A percentile compares a stretch with the other conserved stretches of the same genome.
Conservation (phyloP, 2,113 vertebrate species). For the Halcyon malimbica region DNA sequence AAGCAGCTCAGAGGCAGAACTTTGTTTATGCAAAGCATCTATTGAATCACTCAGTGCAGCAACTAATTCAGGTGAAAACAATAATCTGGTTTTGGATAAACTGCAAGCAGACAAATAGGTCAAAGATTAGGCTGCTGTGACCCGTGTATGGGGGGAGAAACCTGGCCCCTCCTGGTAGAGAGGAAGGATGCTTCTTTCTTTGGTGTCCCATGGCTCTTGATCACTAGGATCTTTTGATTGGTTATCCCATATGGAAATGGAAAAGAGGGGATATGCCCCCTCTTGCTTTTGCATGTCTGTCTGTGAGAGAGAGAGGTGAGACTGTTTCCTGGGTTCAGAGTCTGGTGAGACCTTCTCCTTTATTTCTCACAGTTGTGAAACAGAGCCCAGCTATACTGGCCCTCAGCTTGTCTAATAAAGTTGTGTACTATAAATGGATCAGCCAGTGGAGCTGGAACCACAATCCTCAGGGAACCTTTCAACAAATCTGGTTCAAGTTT, state of each 20-base stretch:
- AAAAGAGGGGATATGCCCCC: background rate
- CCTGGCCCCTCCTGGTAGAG: background rate
- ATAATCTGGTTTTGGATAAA: background rate
- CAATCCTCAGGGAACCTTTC: slow-evolving; percentile 38
- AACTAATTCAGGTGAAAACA: background rate
- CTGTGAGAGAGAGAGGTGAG: background rate
- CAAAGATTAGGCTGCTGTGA: background rate
- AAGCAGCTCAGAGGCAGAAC: background rate
- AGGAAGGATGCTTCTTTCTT: background rate
- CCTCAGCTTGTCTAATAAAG: background rate
- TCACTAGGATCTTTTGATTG: background rate
- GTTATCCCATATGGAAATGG: background rate
- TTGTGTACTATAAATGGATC: slow-evolving; percentile 23
- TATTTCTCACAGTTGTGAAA: background rate
- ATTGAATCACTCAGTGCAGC: background rate
- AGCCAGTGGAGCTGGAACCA: slow-evolving; percentile 20
- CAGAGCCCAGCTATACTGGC: background rate
- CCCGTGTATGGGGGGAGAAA: background rate
- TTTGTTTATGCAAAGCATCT: background rate
- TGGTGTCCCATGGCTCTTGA: background rate
- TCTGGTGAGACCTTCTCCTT: background rate
- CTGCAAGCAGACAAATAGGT: background rate
- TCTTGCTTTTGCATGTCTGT: background rate
- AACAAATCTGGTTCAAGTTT: slow-evolving; percentile 53
- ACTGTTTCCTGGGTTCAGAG: background rate